phyloP scores from a whole-genome alignment of 1,140 invertebrate species.

The Nilaparvata lugens region DNA sequence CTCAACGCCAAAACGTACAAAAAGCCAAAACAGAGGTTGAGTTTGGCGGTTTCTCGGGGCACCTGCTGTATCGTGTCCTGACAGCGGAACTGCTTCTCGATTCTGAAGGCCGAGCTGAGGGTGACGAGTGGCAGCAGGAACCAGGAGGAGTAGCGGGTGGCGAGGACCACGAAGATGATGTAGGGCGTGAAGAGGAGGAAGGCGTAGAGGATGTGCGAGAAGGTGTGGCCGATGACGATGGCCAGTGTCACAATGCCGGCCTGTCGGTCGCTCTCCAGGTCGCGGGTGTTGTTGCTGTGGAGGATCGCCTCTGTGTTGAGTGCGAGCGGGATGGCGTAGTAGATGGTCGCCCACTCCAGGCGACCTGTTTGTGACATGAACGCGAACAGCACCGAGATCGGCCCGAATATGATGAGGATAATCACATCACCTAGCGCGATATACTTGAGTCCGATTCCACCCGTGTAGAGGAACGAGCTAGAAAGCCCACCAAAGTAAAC shows the following conservation, averaged over 20 bases:
- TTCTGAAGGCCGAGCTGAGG: conserved; percentile 74
- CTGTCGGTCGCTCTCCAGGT: conserved; percentile 44
- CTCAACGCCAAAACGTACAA: conserved; percentile 72
- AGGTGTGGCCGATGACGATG: conserved; percentile 83
- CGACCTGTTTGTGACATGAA: conserved; percentile 85
- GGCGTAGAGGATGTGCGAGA: conserved; percentile 84
- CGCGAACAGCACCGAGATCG: conserved; percentile 87
- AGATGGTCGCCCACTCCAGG: conserved; percentile 75
- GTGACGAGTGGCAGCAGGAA: conserved; percentile 83
- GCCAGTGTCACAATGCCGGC: conserved; percentile 62
- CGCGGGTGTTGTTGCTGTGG: conserved; percentile 89
- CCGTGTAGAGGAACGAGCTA: conserved; percentile 82
- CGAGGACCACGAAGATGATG: conserved; percentile 74
- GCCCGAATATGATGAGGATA: conserved; percentile 87
- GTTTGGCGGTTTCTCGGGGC: conserved; percentile 76
- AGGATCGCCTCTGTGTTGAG: conserved; percentile 91
- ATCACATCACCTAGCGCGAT: conserved; percentile 52
- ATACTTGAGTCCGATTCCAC: conserved; percentile 51
- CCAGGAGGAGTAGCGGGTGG: conserved; percentile 74
- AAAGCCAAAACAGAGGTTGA: conserved; percentile 86
- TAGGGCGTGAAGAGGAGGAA: conserved; percentile 87
- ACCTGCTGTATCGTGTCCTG: conserved; percentile 66
- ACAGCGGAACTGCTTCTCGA: conserved; percentile 80
- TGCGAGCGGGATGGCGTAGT: conserved; percentile 87
- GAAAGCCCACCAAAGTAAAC: conserved; percentile 92